Conservation (phyloP, 2,113 vertebrate genomes). For the Centrocercus urophasianus region DNA sequence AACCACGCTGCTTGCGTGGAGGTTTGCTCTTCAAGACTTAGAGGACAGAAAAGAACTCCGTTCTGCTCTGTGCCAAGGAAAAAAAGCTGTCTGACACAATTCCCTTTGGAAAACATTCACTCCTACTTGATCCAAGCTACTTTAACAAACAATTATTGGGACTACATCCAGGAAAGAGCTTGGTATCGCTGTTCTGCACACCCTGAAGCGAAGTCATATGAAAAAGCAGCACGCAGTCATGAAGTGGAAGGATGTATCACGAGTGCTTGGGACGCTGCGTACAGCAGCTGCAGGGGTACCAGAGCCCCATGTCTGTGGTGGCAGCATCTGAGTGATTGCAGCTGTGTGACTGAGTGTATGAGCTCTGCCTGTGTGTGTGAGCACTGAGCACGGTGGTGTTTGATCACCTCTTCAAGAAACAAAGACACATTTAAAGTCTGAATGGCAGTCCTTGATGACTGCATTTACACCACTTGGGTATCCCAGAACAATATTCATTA, state of each 20-base stretch:
- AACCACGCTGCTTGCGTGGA: neutral
- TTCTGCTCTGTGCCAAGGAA: neutral
- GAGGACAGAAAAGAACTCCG: neutral
- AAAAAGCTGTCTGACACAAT: neutral
- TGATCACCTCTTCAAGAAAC: neutral
- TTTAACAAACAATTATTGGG: neutral
- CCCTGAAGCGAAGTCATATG: constrained; percentile 3
- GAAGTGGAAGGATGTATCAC: neutral
- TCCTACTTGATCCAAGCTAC: neutral
- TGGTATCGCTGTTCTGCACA: neutral
- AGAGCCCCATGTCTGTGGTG: too few relatives aligned
- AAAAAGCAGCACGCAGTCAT: neutral
- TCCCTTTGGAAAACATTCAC: neutral
- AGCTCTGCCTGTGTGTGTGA: neutral
- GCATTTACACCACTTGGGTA: neutral
- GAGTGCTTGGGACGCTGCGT: neutral
- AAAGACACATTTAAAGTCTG: neutral
- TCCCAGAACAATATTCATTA: neutral
- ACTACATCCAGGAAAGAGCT: neutral
- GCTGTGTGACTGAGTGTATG: accelerated
- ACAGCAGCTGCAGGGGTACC: neutral
- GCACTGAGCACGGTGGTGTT: neutral
- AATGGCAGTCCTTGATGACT: neutral
- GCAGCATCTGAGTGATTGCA: neutral
- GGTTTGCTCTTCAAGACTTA: neutral